These are phyloP conservation scores for Parazoanthus swiftii DNA, from an alignment of 92 coral and sea anemone genomes.

Conservation along the genomic window DNA sequence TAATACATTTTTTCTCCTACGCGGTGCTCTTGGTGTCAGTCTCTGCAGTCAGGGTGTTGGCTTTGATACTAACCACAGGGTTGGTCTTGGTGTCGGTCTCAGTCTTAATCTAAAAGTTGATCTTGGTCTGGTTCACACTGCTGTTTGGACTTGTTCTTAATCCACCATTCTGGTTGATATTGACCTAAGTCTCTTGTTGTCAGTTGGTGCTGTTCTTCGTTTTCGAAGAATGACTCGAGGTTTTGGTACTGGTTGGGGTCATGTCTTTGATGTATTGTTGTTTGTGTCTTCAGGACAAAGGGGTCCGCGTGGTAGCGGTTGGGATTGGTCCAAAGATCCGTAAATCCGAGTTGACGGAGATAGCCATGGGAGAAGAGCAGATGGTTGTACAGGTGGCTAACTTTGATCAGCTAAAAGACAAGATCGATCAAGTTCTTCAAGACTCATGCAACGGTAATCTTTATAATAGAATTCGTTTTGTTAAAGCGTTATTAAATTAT, in stretches of 20 bases:
- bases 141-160: background rate
- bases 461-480: background rate
- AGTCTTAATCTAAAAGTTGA: background rate
- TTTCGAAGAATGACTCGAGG: background rate
- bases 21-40: too few relatives aligned
- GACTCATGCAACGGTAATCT: conserved; percentile 23
- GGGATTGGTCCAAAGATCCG: conserved; percentile 18
- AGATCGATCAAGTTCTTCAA: conserved; percentile 20
- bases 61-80: background rate
- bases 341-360: conserved; percentile 16
- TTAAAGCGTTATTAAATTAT: too few relatives aligned
- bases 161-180: background rate
- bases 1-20: too few relatives aligned
- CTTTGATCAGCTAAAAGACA: conserved; percentile 27
- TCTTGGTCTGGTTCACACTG: background rate
- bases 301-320: conserved; percentile 25
- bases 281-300: background rate
- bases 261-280: background rate
- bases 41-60: background rate
- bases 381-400: conserved; percentile 30
- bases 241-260: background rate
- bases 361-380: conserved; percentile 18
- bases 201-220: too few relatives aligned
- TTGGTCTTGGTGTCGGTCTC: background rate
- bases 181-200: too few relatives aligned